A percentile compares a stretch with the other conserved stretches of the same genome.
Evolutionary conservation across 2,113 vertebrate species (phyloP).

Genomic region (Hypocryptadius cinnamomeus): DNA sequence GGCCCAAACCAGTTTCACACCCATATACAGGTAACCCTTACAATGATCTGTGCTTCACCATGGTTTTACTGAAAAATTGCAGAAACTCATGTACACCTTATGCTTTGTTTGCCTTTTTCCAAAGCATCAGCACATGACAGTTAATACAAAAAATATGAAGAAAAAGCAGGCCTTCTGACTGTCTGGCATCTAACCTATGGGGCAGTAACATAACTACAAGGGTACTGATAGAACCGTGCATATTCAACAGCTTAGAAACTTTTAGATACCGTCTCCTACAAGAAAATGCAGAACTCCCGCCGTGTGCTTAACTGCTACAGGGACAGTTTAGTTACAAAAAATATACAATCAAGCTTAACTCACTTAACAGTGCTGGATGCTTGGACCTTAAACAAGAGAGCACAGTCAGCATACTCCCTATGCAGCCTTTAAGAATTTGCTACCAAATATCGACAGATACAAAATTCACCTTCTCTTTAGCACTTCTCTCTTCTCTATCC

Average conservation of each 20-base stretch:
- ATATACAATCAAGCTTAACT: neutral
- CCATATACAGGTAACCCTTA: neutral
- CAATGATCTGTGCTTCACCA: neutral
- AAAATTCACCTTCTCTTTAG: constrained; percentile 89
- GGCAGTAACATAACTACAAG: neutral
- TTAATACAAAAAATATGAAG: neutral
- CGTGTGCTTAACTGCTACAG: neutral
- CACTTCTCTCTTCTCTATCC: constrained; percentile 97
- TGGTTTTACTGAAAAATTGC: neutral
- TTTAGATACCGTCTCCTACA: neutral
- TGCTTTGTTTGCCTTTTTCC: neutral
- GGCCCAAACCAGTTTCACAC: neutral
- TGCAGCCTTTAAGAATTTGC: neutral
- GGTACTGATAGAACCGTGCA: fast-evolving
- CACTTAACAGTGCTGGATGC: neutral
- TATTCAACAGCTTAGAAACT: neutral
- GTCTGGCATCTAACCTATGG: neutral
- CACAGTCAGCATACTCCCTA: neutral
- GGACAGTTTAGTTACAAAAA: neutral
- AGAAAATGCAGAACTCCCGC: neutral
- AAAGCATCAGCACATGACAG: neutral
- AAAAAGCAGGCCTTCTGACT: neutral
- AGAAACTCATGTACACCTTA: neutral
- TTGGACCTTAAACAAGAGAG: neutral
- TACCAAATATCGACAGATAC: neutral